Evolutionary conservation across 2,113 vertebrate genomes (phyloP).

Genomic region (Gallinago jamesoni): DNA sequence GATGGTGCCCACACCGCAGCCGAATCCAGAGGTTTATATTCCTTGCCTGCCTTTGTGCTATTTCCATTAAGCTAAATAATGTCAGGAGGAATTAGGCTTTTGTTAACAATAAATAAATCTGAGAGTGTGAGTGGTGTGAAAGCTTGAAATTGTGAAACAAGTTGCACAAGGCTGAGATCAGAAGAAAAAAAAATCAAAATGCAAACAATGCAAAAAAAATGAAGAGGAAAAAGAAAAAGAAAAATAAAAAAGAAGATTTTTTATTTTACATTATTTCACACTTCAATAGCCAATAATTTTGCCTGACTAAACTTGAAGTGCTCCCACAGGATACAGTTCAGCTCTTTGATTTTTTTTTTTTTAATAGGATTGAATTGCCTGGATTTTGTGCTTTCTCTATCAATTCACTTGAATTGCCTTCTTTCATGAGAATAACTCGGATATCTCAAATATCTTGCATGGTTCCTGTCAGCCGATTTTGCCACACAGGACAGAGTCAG

Average conservation of each 20-base stretch:
- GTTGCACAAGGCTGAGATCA: rapidly evolving
- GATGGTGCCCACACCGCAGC: rapidly evolving
- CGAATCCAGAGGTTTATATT: not conserved
- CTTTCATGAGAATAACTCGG: not conserved
- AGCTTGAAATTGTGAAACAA: not conserved
- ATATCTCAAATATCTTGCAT: not conserved
- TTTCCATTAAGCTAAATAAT: not conserved
- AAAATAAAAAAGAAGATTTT: not conserved
- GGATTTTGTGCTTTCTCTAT: not conserved
- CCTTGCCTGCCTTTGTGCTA: not conserved
- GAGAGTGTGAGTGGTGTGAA: not conserved
- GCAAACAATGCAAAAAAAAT: not conserved
- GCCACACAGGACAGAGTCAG: not conserved
- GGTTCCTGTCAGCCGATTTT: not conserved
- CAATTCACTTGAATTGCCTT: not conserved
- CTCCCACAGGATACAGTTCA: not conserved
- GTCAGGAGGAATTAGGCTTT: not conserved
- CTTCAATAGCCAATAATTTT: not conserved
- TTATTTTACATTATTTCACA: not conserved
- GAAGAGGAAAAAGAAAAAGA: not conserved
- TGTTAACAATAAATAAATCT: not conserved
- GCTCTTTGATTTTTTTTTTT: not conserved
- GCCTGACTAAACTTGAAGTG: not conserved
- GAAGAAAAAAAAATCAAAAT: not conserved
- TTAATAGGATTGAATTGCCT: not conserved